These are phyloP conservation scores for Streblospio benedicti DNA, from an alignment of 1,140 invertebrate genomes.

Conservation along the genomic window DNA sequence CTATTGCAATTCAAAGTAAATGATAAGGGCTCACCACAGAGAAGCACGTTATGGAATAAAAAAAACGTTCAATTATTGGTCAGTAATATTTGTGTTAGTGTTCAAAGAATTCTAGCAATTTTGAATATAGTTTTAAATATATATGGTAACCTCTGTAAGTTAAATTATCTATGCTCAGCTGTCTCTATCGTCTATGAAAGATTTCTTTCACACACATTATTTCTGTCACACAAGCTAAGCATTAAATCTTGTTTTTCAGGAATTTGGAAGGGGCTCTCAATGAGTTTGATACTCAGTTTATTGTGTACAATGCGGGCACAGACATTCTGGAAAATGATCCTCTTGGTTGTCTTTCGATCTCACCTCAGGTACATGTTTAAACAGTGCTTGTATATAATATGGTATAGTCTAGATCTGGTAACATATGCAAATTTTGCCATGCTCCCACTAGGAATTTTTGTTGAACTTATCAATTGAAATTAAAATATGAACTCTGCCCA, in stretches of 20 bases:
- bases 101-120: too few relatives aligned
- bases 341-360: conserved; percentile 61
- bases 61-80: too few relatives aligned
- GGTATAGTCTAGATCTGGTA: not conserved
- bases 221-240: not conserved
- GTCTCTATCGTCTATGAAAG: too few relatives aligned
- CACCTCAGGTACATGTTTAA: conserved; percentile 50
- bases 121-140: too few relatives aligned
- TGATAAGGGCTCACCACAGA: too few relatives aligned
- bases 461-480: not conserved
- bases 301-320: conserved; percentile 82
- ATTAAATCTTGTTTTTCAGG: conserved; percentile 28
- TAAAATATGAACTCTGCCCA: too few relatives aligned
- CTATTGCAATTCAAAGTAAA: too few relatives aligned
- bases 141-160: too few relatives aligned
- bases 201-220: too few relatives aligned
- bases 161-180: too few relatives aligned
- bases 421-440: not conserved
- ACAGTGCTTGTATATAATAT: not conserved
- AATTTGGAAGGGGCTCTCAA: conserved; percentile 56
- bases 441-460: not conserved
- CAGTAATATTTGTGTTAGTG: too few relatives aligned
- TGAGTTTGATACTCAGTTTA: conserved; percentile 68
- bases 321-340: conserved; percentile 71
- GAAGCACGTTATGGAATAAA: too few relatives aligned